Percentiles rank a stretch among this genome's conserved stretches.
These are phyloP conservation scores for Neodon shergylaensis DNA, from an alignment of 2,113 vertebrate species.

Conservation along the genomic window DNA sequence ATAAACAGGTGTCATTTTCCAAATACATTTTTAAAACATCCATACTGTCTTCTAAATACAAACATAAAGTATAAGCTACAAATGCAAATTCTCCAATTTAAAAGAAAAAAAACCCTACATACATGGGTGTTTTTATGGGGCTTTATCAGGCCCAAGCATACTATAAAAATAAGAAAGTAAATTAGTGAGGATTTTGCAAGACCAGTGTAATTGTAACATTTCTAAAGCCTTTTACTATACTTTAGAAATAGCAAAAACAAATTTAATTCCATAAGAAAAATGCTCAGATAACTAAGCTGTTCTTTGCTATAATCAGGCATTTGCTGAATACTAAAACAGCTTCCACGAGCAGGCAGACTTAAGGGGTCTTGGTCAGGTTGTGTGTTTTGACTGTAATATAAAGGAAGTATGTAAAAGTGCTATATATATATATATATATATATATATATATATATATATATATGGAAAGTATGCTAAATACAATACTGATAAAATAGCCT, in stretches of 20 bases:
- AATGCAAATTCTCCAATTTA: not conserved
- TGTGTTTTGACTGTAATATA: not conserved
- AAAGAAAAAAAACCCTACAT: not conserved
- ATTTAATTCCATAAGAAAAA: slow-evolving; percentile 19
- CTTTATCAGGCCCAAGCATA: not conserved
- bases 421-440: not conserved
- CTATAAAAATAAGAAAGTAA: slow-evolving; percentile 20
- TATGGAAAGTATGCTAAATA: not conserved
- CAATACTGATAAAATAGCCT: not conserved
- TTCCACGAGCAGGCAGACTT: not conserved
- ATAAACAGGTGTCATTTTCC: slow-evolving; percentile 1
- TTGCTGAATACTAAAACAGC: slow-evolving; percentile 19
- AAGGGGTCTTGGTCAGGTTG: not conserved
- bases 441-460: not conserved
- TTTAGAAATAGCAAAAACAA: slow-evolving; percentile 9
- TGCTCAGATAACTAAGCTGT: not conserved
- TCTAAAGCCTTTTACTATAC: not conserved
- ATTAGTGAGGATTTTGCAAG: not conserved
- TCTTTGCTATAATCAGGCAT: not conserved
- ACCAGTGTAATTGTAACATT: slow-evolving; percentile 8
- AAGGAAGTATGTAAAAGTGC: not conserved
- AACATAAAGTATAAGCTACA: slow-evolving; percentile 1
- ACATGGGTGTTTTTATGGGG: not conserved
- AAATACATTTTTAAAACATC: not conserved
- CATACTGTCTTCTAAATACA: not conserved